A percentile compares a stretch with the other conserved stretches of the same genome.
Conservation (phyloP, 2,797 vertebrate genomes). For the Rhinatrema bivittatum region DNA sequence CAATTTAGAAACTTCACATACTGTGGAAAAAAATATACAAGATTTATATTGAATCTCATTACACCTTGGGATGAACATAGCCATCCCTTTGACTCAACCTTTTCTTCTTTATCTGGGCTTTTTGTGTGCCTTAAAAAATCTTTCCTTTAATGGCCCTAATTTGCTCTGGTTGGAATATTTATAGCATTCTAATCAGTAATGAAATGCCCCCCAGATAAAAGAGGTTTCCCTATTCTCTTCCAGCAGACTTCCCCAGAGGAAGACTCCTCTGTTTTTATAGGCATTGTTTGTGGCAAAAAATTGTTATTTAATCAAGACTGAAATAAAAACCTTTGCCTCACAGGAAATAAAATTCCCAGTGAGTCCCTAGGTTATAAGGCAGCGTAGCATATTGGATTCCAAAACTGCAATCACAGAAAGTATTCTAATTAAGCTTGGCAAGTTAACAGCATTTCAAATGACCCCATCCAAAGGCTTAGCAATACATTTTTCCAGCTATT, state of each 20-base stretch:
- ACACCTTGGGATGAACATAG: too few species aligned
- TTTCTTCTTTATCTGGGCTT: too few species aligned
- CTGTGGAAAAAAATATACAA: too few species aligned
- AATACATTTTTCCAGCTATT: constrained; percentile 20
- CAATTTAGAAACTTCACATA: too few species aligned
- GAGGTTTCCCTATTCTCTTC: constrained; percentile 24
- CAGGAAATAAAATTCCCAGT: constrained; percentile 38
- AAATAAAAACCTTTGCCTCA: constrained; percentile 39
- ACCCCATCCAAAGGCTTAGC: constrained; percentile 25
- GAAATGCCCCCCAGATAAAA: constrained; percentile 36
- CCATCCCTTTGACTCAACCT: too few species aligned
- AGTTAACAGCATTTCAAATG: constrained; percentile 38
- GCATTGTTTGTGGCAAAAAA: constrained; percentile 50
- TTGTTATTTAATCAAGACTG: constrained; percentile 50
- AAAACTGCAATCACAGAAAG: constrained; percentile 42
- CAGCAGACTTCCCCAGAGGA: constrained; percentile 38
- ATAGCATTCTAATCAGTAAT: constrained; percentile 36
- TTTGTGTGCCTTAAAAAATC: constrained; percentile 1
- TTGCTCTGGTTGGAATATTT: constrained; percentile 13
- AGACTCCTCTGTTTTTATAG: constrained; percentile 25
- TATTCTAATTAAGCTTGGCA: constrained; percentile 46
- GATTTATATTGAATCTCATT: too few species aligned
- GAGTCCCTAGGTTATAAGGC: constrained; percentile 36
- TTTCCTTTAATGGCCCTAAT: constrained; percentile 23
- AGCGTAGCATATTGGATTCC: constrained; percentile 39